Evolutionary conservation across 2,888 invertebrate species (phyloP).

Genomic region (Sclerodermus sp.): DNA sequence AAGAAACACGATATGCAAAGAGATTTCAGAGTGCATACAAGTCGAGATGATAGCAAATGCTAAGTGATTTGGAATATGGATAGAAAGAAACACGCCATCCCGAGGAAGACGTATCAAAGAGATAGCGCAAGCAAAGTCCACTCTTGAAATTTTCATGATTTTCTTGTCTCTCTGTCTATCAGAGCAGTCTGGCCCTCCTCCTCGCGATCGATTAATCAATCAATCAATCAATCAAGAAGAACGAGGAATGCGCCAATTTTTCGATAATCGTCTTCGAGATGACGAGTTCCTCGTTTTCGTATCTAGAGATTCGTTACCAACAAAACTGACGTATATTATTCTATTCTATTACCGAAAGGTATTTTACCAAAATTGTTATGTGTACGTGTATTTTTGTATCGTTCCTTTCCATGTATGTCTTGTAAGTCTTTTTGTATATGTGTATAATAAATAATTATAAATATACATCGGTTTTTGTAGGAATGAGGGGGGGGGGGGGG

Average conservation of each 20-base stretch:
- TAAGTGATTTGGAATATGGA: conserved; percentile 6
- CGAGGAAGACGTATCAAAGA: conserved; percentile 34
- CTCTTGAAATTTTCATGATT: neutral
- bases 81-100: conserved; percentile 27
- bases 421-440: too few species aligned
- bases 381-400: too few species aligned
- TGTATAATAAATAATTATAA: too few species aligned
- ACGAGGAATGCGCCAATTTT: conserved; percentile 15
- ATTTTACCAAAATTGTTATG: too few species aligned
- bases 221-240: neutral
- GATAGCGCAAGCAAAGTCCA: conserved; percentile 29
- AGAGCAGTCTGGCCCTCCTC: conserved; percentile 10
- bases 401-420: too few species aligned
- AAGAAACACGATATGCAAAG: neutral
- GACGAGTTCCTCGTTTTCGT: conserved; percentile 12
- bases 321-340: too few species aligned
- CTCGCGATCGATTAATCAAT: too few species aligned
- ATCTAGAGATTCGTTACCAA: neutral
- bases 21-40: conserved; percentile 24
- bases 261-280: conserved; percentile 19
- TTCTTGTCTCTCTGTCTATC: conserved; percentile 22
- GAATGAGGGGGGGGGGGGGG: too few species aligned
- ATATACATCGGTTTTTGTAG: too few species aligned
- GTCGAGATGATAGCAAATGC: conserved; percentile 21
- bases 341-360: too few species aligned